Conservation (phyloP, 2,113 vertebrate species). For the Oryzias curvinotus region DNA sequence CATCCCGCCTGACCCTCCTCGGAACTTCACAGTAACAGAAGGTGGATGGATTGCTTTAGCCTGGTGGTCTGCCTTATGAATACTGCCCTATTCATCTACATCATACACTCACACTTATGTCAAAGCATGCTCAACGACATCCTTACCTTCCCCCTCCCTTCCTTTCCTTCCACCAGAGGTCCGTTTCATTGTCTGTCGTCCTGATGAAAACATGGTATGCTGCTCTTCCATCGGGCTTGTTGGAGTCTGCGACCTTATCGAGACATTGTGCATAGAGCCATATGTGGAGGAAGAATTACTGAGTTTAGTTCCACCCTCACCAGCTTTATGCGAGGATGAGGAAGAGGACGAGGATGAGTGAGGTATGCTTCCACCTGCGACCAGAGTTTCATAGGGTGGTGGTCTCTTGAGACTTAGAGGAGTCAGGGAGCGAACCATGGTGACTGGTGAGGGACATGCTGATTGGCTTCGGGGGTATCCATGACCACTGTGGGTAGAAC, state of each 20-base stretch:
- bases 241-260: slow-evolving; percentile 85
- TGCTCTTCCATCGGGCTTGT: slow-evolving; percentile 93
- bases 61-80: no score
- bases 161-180: slow-evolving; percentile 85
- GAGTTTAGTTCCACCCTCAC: slow-evolving; percentile 82
- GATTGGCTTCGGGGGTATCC: slow-evolving; percentile 93
- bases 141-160: slow-evolving; percentile 88
- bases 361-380: slow-evolving; percentile 87
- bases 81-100: no score
- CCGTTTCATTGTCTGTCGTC: slow-evolving; percentile 85
- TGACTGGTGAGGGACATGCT: slow-evolving; percentile 91
- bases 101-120: no score
- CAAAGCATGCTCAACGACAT: no score
- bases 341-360: slow-evolving; percentile 83
- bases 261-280: slow-evolving; percentile 82
- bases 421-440: slow-evolving; percentile 89
- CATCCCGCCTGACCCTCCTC: no score
- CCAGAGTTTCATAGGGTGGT: slow-evolving; percentile 89
- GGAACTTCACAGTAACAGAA: no score
- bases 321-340: slow-evolving; percentile 71
- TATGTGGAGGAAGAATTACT: slow-evolving; percentile 82
- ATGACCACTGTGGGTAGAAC: slow-evolving; percentile 85
- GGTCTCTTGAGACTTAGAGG: slow-evolving; percentile 93
- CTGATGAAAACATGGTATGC: slow-evolving; percentile 86
- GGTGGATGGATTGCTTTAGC: no score